Percentiles rank a stretch among this genome's conserved stretches.
phyloP scores from a whole-genome alignment of 2,888 invertebrate genomes.

The Zygogramma bicolorata region DNA sequence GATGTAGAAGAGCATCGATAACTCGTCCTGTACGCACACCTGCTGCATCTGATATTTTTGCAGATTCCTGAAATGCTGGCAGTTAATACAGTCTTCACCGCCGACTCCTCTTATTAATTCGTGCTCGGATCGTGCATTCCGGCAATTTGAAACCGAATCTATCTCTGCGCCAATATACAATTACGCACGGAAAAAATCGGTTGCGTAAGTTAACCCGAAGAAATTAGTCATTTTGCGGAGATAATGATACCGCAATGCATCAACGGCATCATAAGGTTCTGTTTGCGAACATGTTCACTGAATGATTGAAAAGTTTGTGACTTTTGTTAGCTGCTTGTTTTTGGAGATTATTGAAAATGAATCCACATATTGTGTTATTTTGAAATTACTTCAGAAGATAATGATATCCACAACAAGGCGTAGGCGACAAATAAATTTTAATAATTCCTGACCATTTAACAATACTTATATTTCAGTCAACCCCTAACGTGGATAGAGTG shows the following conservation, averaged over 20 bases:
- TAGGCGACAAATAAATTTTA: no score
- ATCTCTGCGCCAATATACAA: background rate
- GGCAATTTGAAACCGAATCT: conserved; percentile 21
- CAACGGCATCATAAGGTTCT: no score
- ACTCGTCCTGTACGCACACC: conserved; percentile 52
- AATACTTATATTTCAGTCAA: no score
- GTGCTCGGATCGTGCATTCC: conserved; percentile 24
- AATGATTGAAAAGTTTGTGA: no score
- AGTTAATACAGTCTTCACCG: conserved; percentile 60
- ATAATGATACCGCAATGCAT: background rate
- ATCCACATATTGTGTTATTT: no score
- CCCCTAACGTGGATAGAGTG: no score
- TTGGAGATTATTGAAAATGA: no score
- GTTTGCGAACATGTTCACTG: no score
- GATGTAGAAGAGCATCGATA: conserved; percentile 48
- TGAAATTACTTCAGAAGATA: no score
- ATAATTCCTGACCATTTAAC: no score
- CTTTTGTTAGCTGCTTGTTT: no score
- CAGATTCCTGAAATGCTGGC: conserved; percentile 58
- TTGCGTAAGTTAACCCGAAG: background rate
- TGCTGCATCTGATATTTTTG: conserved; percentile 55
- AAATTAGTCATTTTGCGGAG: background rate
- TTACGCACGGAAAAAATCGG: background rate
- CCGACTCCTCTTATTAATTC: conserved; percentile 48
- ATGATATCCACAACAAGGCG: no score